phyloP scores from a whole-genome alignment of 2,113 vertebrate species.

The Turdus rufiventris region DNA sequence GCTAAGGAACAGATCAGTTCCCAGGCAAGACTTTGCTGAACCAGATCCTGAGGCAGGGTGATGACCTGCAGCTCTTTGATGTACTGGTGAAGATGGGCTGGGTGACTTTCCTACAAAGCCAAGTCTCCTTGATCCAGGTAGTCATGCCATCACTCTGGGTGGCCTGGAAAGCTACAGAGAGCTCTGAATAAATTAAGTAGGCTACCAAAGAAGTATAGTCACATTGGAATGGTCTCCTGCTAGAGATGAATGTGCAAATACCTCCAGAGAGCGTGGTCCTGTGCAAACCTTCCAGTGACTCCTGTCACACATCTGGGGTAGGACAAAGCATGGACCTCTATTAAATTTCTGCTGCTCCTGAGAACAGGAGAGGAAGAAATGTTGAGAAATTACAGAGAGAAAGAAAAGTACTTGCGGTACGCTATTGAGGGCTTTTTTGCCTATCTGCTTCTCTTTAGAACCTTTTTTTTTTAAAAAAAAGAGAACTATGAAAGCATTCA shows the following conservation, averaged over 20 bases:
- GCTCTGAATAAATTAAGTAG: background rate
- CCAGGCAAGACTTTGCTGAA: background rate
- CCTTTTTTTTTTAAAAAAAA: background rate
- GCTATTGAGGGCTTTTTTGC: background rate
- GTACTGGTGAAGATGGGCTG: rapidly evolving
- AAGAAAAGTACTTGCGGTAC: background rate
- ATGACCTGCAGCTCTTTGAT: background rate
- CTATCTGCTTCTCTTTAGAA: background rate
- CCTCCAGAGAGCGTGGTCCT: background rate
- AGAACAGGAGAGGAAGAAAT: background rate
- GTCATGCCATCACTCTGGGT: background rate
- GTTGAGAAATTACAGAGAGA: background rate
- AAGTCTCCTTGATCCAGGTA: background rate
- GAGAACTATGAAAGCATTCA: background rate
- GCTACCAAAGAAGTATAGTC: background rate
- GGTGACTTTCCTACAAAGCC: background rate
- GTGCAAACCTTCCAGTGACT: background rate
- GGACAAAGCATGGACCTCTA: background rate
- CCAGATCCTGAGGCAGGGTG: background rate
- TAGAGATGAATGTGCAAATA: background rate
- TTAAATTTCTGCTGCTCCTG: background rate
- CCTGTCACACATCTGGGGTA: background rate
- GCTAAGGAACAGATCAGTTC: background rate
- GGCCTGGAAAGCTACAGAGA: background rate
- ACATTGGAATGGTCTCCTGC: background rate